Evolutionary conservation across 2,113 vertebrate genomes (phyloP), one percentile per base, ranked within the genome.

Genomic region (Lipophrys pholis): DNA sequence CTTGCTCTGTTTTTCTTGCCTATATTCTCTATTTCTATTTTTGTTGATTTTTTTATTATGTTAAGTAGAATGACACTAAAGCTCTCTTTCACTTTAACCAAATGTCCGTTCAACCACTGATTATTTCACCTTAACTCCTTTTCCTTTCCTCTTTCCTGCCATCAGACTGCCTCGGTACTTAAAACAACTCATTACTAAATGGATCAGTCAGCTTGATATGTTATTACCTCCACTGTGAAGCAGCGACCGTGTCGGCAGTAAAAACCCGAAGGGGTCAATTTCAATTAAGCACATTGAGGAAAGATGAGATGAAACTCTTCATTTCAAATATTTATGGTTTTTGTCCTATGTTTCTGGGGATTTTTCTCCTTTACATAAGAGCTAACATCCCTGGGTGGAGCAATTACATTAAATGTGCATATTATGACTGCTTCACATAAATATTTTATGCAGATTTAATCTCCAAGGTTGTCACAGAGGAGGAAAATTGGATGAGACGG

Each of bases 151-250:
- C 30, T 35, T 5, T 1, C 14, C 48, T 12, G 15, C 11, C 9
- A 11, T 21, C 11, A 30, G 7, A 7, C 21, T 14, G 8, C 2
- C 8, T 45, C 46, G 15, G 48, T 49, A 8, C 36, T 14, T 39
- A 14, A 59, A 64, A 46, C 16, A 17, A 16, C 49, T 30, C 52
- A 15, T 30, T 2, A 30, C 21, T 30, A 30, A 30, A 30, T 30
- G n/a, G n/a, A 30, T 57, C 16, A 40, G 16, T 36, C 48, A 5
- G 7, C 7, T 1, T 5, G 46, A 45, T 52, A 57, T 67, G 17
- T 57, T 51, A 69, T 64, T 21, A 30, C 49, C 48, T 36, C n/a
- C 10, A 7, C 4, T 2, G 38, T 16, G 41, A 69, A 64, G 43
- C 2, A 30, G 21, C 21, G 21, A 30, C 21, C 4, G 21, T 30